Conservation (phyloP, 2,888 invertebrate species). For the Drosophila subquinaria region DNA sequence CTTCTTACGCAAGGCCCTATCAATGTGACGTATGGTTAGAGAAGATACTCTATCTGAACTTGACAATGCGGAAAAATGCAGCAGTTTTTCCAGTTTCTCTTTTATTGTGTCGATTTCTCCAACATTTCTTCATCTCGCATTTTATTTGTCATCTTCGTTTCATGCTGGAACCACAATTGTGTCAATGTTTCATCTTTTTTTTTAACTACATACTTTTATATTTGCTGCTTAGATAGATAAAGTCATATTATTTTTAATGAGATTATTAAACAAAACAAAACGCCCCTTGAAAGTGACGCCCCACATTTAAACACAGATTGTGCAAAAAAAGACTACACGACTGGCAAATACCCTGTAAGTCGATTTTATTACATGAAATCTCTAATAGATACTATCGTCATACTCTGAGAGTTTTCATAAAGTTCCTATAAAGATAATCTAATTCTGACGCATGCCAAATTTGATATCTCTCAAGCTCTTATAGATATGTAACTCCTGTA, state of each 20-base stretch:
- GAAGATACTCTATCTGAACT: constrained; percentile 6
- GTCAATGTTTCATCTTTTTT: constrained; percentile 2
- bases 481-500: neutral
- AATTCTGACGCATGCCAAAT: neutral
- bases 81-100: constrained; percentile 6
- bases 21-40: constrained; percentile 29
- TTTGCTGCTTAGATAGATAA: neutral
- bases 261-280: constrained; percentile 34
- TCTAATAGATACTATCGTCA: neutral
- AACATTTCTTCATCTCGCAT: neutral
- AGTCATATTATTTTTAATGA: constrained; percentile 27
- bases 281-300: constrained; percentile 55
- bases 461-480: neutral
- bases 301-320: constrained; percentile 28
- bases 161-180: constrained; percentile 7
- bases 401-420: neutral
- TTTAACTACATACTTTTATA: constrained; percentile 9
- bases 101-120: constrained; percentile 13
- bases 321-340: neutral
- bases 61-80: constrained; percentile 26
- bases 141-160: constrained; percentile 12
- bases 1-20: constrained; percentile 33
- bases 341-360: constrained; percentile 12
- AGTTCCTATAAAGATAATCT: neutral
- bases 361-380: too few relatives aligned